Conservation (phyloP, 2,113 vertebrate species). For the Nerophis ophidion region DNA sequence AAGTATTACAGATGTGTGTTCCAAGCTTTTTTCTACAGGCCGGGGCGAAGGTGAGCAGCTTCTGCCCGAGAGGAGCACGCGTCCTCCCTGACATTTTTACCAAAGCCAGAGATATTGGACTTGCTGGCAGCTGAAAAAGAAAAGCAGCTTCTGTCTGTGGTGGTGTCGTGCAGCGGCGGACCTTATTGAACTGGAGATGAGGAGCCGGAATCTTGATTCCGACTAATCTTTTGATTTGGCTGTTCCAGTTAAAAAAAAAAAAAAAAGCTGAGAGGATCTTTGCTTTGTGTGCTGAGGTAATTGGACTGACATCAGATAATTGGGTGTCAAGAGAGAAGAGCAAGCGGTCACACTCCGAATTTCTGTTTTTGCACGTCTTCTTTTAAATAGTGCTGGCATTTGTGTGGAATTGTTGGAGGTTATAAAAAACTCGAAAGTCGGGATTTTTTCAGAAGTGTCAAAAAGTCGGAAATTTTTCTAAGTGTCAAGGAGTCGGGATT, state of each 20-base stretch:
- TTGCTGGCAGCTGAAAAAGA: not conserved
- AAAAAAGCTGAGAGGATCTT: constrained; percentile 29
- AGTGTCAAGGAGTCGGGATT: too few species aligned
- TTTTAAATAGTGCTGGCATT: not conserved
- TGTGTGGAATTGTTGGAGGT: not conserved
- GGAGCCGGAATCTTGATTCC: constrained; percentile 27
- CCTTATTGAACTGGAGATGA: constrained; percentile 28
- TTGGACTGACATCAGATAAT: constrained; percentile 35
- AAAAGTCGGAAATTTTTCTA: too few species aligned
- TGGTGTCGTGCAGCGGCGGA: constrained; percentile 7
- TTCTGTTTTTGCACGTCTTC: constrained; percentile 16
- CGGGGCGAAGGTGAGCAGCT: not conserved
- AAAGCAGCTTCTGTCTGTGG: constrained; percentile 3
- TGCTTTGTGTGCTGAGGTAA: constrained; percentile 35
- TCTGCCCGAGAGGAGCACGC: not conserved
- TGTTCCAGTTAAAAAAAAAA: constrained; percentile 21
- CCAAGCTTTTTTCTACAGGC: not conserved
- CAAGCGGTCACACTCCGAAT: constrained; percentile 28
- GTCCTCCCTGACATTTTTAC: constrained; percentile 22
- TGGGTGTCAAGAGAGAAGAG: constrained; percentile 43
- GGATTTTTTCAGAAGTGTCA: too few species aligned
- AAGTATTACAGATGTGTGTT: not conserved
- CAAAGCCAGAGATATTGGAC: constrained; percentile 21
- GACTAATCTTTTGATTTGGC: constrained; percentile 40
- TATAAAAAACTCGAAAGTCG: too few species aligned